These are phyloP conservation scores for Podargus strigoides DNA, from an alignment of 2,797 vertebrate genomes.

Conservation along the genomic window DNA sequence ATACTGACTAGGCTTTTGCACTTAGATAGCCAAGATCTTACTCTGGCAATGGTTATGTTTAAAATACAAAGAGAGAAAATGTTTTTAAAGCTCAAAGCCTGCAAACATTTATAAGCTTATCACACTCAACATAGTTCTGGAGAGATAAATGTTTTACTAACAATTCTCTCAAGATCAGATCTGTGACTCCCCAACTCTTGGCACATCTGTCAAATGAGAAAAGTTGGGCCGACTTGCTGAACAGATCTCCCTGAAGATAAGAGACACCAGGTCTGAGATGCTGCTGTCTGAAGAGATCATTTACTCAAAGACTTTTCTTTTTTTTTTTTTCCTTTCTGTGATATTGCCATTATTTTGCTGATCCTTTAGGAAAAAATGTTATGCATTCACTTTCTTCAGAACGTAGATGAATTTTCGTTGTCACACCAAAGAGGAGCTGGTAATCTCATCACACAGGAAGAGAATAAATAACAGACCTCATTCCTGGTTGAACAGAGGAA, in stretches of 20 bases:
- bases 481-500: neutral
- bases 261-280: neutral
- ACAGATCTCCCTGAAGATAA: neutral
- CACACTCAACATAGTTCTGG: neutral
- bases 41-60: fast-evolving
- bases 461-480: neutral
- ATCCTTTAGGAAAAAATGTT: neutral
- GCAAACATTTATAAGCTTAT: neutral
- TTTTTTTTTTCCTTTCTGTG: neutral
- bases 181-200: neutral
- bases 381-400: neutral
- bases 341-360: neutral
- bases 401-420: neutral
- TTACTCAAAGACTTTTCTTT: neutral
- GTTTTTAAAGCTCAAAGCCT: neutral
- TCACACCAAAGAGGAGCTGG: neutral
- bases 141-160: neutral
- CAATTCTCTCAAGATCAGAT: neutral
- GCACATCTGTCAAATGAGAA: neutral
- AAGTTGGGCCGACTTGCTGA: fast-evolving
- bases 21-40: neutral
- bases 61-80: neutral
- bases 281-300: neutral
- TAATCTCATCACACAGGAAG: neutral
- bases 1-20: neutral